A percentile compares a stretch with the other conserved stretches of the same genome.
Conservation (phyloP, 2,113 vertebrate species). For the Anthoscopus minutus region DNA sequence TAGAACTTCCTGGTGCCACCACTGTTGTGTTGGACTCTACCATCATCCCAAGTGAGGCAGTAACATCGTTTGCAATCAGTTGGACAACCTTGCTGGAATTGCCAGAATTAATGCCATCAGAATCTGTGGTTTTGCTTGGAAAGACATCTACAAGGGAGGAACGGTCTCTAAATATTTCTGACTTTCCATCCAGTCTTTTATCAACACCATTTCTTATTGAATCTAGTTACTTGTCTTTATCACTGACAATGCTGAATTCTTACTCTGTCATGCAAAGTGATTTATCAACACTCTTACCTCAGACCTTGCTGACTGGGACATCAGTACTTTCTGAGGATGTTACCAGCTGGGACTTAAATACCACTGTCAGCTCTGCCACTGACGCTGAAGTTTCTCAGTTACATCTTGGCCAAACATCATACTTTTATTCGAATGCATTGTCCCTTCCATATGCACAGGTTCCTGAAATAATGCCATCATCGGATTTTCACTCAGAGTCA, state of each 20-base stretch:
- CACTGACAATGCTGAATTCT: neutral
- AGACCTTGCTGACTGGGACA: neutral
- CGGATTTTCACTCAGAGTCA: neutral
- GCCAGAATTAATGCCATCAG: neutral
- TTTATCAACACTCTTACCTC: conserved; percentile 24
- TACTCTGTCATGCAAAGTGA: neutral
- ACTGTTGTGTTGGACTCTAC: neutral
- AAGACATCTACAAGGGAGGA: neutral
- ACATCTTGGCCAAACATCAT: neutral
- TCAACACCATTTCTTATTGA: conserved; percentile 18
- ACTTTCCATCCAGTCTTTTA: conserved; percentile 10
- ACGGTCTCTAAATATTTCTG: neutral
- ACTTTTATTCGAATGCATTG: neutral
- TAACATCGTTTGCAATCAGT: neutral
- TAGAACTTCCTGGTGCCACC: neutral
- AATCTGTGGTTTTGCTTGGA: neutral
- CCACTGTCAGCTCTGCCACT: neutral
- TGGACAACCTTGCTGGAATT: neutral
- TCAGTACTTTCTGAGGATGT: neutral
- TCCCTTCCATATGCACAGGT: neutral
- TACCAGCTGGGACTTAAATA: neutral
- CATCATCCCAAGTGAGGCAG: neutral
- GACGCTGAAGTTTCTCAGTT: neutral
- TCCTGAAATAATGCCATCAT: neutral
- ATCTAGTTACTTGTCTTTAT: neutral